A percentile compares a stretch with the other conserved stretches of the same genome.
These are phyloP conservation scores for Ennomos erosarius DNA, from an alignment of 2,888 invertebrate species.

Conservation along the genomic window DNA sequence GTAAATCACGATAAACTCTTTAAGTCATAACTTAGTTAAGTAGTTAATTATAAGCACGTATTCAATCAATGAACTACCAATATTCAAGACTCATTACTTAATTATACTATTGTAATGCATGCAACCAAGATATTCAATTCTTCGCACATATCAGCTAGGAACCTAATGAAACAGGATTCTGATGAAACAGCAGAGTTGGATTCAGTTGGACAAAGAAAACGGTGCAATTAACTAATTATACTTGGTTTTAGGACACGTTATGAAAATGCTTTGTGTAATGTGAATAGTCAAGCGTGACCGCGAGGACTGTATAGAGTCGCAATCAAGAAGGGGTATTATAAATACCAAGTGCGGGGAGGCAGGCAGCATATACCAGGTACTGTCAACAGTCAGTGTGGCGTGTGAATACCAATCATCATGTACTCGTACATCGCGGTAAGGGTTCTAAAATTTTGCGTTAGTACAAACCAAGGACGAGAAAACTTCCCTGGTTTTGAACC, in stretches of 20 bases:
- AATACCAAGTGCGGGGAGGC: constrained; percentile 48
- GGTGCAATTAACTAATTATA: constrained; percentile 54
- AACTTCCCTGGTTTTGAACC: too few relatives aligned
- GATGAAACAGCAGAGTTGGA: constrained; percentile 52
- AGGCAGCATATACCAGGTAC: constrained; percentile 43
- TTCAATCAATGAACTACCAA: not conserved
- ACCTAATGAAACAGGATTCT: constrained; percentile 55
- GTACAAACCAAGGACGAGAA: too few relatives aligned
- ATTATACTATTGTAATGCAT: constrained; percentile 12
- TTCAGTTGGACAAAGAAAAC: constrained; percentile 49
- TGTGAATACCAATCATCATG: constrained; percentile 55
- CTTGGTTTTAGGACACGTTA: constrained; percentile 60
- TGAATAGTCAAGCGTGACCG: constrained; percentile 76
- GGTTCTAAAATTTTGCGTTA: not conserved
- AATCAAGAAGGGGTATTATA: constrained; percentile 62
- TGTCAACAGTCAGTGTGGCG: constrained; percentile 42
- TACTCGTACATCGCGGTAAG: constrained; percentile 61
- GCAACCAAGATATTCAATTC: constrained; percentile 30
- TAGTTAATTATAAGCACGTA: too few relatives aligned
- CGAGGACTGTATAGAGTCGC: constrained; percentile 65
- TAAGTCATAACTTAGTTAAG: too few relatives aligned
- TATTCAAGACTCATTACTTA: constrained; percentile 2
- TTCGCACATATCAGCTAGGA: constrained; percentile 40
- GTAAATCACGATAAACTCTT: too few relatives aligned
- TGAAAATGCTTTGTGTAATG: constrained; percentile 61